Evolutionary conservation across 2,113 vertebrate species (phyloP).

Genomic region (Lipophrys pholis): DNA sequence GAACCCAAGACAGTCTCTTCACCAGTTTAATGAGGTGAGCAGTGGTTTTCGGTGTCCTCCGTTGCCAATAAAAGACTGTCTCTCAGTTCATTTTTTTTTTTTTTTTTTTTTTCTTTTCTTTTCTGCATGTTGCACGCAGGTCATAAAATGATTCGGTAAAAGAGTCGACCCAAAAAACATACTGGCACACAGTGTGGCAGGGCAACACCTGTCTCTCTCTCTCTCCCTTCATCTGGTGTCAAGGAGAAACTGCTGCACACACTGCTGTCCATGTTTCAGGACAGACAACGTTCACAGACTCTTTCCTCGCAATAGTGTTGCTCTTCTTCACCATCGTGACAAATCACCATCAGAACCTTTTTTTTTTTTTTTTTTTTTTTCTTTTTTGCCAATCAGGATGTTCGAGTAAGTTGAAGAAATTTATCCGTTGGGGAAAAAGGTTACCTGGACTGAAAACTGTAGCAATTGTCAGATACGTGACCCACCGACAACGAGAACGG

Average conservation of each 20-base stretch:
- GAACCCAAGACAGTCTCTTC: slow-evolving; percentile 74
- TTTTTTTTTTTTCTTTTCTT: slow-evolving; percentile 75
- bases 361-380: slow-evolving; percentile 43
- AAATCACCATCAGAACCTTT: slow-evolving; percentile 43
- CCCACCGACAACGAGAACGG: slow-evolving; percentile 8
- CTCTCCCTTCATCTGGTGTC: slow-evolving; percentile 50
- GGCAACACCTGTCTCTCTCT: slow-evolving; percentile 68
- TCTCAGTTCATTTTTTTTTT: slow-evolving; percentile 36
- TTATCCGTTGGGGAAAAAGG: background rate
- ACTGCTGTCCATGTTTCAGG: slow-evolving; percentile 56
- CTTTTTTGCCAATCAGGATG: slow-evolving; percentile 49
- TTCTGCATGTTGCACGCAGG: slow-evolving; percentile 81
- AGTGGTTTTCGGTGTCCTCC: slow-evolving; percentile 78
- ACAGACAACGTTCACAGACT: slow-evolving; percentile 40
- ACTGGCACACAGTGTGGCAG: slow-evolving; percentile 90
- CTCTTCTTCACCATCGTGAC: slow-evolving; percentile 47
- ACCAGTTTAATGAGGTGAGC: slow-evolving; percentile 97
- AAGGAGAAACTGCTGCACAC: slow-evolving; percentile 61
- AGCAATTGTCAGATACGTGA: slow-evolving; percentile 29
- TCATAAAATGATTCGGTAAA: slow-evolving; percentile 93
- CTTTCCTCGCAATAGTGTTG: slow-evolving; percentile 34
- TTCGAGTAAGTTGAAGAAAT: slow-evolving; percentile 41
- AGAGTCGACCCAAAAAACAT: slow-evolving; percentile 76
- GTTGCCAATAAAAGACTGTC: slow-evolving; percentile 72
- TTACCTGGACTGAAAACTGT: slow-evolving; percentile 27